phyloP scores from a whole-genome alignment of 2,888 invertebrate genomes.

The Coecobrya sp. region DNA sequence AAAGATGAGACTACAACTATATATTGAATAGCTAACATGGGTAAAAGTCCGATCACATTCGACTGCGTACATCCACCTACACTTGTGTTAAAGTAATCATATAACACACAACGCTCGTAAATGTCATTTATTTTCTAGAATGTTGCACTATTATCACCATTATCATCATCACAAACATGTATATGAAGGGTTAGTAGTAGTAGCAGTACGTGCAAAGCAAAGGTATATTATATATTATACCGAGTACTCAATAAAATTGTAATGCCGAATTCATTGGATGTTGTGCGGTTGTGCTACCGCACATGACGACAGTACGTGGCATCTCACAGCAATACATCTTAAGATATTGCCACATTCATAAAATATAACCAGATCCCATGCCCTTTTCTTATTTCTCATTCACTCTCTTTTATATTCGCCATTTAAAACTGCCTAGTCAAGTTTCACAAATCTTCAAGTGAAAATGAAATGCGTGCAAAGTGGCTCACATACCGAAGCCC shows the following conservation, averaged over 20 bases:
- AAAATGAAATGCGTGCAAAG: constrained; percentile 41
- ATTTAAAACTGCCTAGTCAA: constrained; percentile 19
- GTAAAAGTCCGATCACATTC: not conserved
- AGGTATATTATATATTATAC: too few species aligned
- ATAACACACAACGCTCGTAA: constrained; percentile 58
- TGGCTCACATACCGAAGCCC: not conserved
- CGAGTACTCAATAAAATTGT: too few species aligned
- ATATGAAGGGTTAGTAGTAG: not conserved
- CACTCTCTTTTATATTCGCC: not conserved
- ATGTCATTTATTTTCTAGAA: constrained; percentile 61
- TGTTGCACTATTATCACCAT: constrained; percentile 44
- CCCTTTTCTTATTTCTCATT: constrained; percentile 11
- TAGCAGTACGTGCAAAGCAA: too few species aligned
- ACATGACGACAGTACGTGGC: not conserved
- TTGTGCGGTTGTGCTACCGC: not conserved
- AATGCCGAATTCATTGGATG: constrained; percentile 18
- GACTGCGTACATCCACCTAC: not conserved
- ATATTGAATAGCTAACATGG: not conserved
- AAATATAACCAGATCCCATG: constrained; percentile 15
- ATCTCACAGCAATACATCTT: not conserved
- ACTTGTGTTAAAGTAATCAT: constrained; percentile 37
- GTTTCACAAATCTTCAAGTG: constrained; percentile 52
- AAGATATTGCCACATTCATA: constrained; percentile 20
- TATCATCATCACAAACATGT: constrained; percentile 23
- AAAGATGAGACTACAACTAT: not conserved